These are phyloP conservation scores for Myotis davidii DNA, from an alignment of 2,113 vertebrate species.

Conservation along the genomic window DNA sequence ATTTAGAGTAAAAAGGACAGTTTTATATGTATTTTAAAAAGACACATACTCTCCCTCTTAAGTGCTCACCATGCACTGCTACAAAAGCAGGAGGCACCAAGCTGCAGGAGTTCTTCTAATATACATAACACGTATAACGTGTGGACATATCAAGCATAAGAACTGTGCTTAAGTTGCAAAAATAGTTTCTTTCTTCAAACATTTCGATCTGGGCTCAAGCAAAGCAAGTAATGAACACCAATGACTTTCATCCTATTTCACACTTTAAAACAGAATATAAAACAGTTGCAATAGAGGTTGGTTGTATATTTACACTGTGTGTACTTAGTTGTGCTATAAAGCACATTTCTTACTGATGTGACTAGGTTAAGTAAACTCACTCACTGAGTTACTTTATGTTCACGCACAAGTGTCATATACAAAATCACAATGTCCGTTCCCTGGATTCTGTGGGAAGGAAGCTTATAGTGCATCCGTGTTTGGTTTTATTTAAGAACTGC, in stretches of 20 bases:
- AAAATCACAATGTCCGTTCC: constrained; percentile 43
- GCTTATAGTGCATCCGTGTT: not conserved
- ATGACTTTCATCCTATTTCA: constrained; percentile 72
- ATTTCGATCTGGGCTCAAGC: constrained; percentile 84
- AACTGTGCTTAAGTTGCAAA: constrained; percentile 85
- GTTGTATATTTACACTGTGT: not conserved
- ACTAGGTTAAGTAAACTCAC: constrained; percentile 39
- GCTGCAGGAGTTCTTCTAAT: constrained; percentile 75
- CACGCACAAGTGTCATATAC: constrained; percentile 11
- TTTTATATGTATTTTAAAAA: constrained; percentile 70
- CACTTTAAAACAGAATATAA: constrained; percentile 62
- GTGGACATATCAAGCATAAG: constrained; percentile 82
- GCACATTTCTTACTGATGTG: not conserved
- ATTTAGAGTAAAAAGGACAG: constrained; percentile 68
- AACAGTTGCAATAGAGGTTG: constrained; percentile 61
- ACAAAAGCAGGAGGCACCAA: constrained; percentile 77
- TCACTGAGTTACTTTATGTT: constrained; percentile 24
- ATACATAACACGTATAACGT: constrained; percentile 77
- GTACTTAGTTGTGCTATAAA: not conserved
- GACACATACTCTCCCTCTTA: not conserved
- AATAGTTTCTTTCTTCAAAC: constrained; percentile 84
- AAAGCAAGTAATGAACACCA: constrained; percentile 74
- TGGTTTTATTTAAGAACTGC: not conserved
- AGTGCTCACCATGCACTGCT: constrained; percentile 64
- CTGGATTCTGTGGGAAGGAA: constrained; percentile 34